These are phyloP conservation scores for Lordiphosa stackelbergi DNA, from an alignment of 1,140 invertebrate genomes.

Conservation along the genomic window DNA sequence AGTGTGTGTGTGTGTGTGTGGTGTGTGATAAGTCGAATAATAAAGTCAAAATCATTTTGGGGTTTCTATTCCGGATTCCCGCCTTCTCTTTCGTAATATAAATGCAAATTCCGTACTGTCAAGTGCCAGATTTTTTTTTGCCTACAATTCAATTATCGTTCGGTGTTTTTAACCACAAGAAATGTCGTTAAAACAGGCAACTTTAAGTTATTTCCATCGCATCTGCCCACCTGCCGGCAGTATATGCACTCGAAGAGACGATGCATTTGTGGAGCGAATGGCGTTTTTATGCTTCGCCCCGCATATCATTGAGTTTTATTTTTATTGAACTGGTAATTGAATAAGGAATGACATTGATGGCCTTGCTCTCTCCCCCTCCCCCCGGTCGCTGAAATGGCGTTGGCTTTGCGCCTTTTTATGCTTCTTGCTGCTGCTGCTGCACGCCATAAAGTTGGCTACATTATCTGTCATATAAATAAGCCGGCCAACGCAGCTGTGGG, in stretches of 20 bases:
- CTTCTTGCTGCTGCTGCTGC: constrained; percentile 19
- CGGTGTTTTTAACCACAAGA: too few relatives aligned
- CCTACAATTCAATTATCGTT: constrained; percentile 57
- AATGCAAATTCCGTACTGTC: constrained; percentile 47
- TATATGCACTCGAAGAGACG: background rate
- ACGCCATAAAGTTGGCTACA: constrained; percentile 48
- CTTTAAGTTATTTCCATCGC: constrained; percentile 30
- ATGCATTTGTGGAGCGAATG: background rate
- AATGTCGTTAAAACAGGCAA: constrained; percentile 32
- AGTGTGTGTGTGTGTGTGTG: constrained; percentile 3
- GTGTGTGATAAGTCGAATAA: constrained; percentile 41
- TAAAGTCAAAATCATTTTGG: constrained; percentile 42
- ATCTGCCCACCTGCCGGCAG: too few relatives aligned
- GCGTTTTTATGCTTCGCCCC: constrained; percentile 43
- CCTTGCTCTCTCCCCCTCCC: constrained; percentile 8
- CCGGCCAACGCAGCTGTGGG: constrained; percentile 8
- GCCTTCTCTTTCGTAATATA: constrained; percentile 31
- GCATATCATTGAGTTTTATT: constrained; percentile 70
- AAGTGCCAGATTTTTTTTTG: constrained; percentile 51
- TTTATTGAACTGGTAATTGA: constrained; percentile 71
- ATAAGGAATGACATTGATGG: constrained; percentile 68
- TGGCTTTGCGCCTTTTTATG: constrained; percentile 54
- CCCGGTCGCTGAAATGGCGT: too few relatives aligned
- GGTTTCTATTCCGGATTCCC: background rate
- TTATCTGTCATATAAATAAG: constrained; percentile 55